A percentile compares a stretch with the other conserved stretches of the same genome.
phyloP scores from a whole-genome alignment of 2,797 vertebrate genomes.

The Gadopsis marmoratus region DNA sequence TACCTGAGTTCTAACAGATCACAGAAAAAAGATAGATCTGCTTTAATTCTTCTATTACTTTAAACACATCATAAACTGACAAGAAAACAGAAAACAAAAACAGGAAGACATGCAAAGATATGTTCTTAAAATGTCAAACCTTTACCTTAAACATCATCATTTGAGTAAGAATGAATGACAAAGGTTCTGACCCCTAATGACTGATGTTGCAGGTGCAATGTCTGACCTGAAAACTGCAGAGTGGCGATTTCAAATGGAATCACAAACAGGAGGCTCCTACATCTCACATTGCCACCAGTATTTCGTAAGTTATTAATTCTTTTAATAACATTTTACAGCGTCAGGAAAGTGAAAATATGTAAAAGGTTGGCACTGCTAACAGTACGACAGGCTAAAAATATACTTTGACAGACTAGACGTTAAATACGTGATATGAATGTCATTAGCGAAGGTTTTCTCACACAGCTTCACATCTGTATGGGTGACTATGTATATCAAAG shows the following conservation, averaged over 20 bases:
- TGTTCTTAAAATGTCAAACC: too few species aligned
- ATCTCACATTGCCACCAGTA: neutral
- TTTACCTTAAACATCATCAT: neutral
- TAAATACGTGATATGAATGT: slow-evolving; percentile 23
- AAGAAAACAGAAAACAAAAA: neutral
- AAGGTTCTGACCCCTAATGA: neutral
- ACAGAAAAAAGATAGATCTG: neutral
- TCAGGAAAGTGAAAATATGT: slow-evolving; percentile 2
- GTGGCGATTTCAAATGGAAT: neutral
- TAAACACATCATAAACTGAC: neutral
- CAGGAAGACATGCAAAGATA: too few species aligned
- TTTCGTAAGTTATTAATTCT: neutral
- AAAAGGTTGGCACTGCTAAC: neutral
- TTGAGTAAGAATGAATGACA: neutral
- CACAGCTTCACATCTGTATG: slow-evolving; percentile 14
- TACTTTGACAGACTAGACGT: neutral
- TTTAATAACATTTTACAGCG: neutral
- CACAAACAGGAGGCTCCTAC: neutral
- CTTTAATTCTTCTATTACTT: neutral
- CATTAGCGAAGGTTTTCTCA: slow-evolving; percentile 30
- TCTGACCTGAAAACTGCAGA: neutral
- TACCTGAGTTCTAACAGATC: neutral
- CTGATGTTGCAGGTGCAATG: neutral
- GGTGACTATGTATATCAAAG: slow-evolving; percentile 22
- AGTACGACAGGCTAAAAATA: slow-evolving; percentile 16